phyloP scores from a whole-genome alignment of 2,113 vertebrate genomes.

The Megaptera novaeangliae region DNA sequence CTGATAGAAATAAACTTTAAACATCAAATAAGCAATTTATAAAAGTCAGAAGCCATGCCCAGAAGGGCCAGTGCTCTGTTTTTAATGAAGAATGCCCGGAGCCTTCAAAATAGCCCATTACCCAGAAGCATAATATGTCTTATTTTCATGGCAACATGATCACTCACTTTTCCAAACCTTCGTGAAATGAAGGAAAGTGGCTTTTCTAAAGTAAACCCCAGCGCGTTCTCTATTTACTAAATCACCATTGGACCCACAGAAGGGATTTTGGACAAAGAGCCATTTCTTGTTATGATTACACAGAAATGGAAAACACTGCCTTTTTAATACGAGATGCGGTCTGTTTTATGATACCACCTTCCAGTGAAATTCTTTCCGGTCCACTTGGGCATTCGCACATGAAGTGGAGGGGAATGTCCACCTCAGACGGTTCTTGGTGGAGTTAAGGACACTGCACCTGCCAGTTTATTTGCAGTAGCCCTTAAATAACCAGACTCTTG shows the following conservation, averaged over 20 bases:
- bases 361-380: background rate
- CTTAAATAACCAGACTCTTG: background rate
- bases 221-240: background rate
- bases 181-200: background rate
- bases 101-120: background rate
- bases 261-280: background rate
- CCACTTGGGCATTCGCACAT: accelerated
- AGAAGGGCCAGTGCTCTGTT: background rate
- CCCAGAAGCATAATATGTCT: background rate
- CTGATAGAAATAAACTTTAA: background rate
- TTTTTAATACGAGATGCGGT: background rate
- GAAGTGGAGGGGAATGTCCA: background rate
- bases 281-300: background rate
- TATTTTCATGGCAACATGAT: background rate
- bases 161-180: background rate
- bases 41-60: background rate
- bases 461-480: background rate
- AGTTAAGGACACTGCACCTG: background rate
- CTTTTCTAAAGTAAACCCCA: background rate
- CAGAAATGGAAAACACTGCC: background rate
- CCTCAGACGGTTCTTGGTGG: background rate
- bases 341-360: background rate
- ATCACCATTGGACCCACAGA: background rate
- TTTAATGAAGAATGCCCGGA: background rate
- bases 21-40: conserved; percentile 9